Base-by-base conservation (phyloP, 2,113 vertebrate species). In the Eudyptes chrysolophus region DNA sequence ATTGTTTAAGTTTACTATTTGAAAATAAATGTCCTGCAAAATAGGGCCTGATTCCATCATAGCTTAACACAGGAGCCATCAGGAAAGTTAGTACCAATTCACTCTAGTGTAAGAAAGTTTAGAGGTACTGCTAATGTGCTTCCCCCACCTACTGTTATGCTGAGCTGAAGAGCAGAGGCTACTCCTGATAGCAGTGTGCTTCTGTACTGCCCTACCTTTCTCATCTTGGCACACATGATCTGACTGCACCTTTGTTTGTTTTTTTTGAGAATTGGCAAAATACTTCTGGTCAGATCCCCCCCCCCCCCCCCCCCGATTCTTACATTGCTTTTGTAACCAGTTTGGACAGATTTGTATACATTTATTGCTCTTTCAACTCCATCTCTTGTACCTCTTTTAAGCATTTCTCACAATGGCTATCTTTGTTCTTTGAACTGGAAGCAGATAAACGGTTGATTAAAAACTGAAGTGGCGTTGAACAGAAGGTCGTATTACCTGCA, bases 211-310 rank as follows among this genome's bases (percentile, higher is more conserved):
- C 42, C 24, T 5, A 25, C 7, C 19, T 62, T 87, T 85, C 26
- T 57, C 29, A 38, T 44, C 27, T 52, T 6, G 9, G 13, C 12
- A 24, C 3, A 0, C 3, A 7, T 15, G 30, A 36, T 54, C 29
- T 32, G 26, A 46, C 36, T 58, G 29, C 2, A 4, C 14, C 14
- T 42, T 42, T 42, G 42, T 42, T 42, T 42, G 42, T 2, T 15
- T 42, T 42, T 42, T 42, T 42, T 62, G 17, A 44, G 6, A 52
- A 25, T 9, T 76, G 4, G n/a, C 44, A 29, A 32, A 80, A 70
- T 46, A 51, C 6, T 38, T n/a, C 22, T n/a, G 10, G 14, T 48
- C 26, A 87, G 24, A 29, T n/a, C 21, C 2, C 17, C 13, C 12
- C 4, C 4, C 36, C 36, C 36, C 36, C 36, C 42, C 42, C 42